Conservation (phyloP, 2,113 vertebrate genomes). For the Apeltes quadracus region DNA sequence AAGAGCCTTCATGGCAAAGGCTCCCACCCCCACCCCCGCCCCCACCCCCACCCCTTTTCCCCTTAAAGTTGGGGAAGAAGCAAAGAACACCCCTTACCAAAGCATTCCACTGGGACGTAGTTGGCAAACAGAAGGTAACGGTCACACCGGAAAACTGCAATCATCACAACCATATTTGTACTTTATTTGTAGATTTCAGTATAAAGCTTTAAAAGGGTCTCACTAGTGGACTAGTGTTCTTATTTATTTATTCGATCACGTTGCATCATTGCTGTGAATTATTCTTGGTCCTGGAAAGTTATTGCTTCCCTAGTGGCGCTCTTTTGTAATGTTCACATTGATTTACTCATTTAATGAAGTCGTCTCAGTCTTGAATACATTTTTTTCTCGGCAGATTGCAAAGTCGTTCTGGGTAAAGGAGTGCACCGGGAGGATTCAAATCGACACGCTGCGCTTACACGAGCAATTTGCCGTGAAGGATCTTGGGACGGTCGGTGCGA, state of each 20-base stretch:
- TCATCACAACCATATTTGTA: neutral
- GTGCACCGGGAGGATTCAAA: constrained; percentile 57
- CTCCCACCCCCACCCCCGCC: constrained; percentile 26
- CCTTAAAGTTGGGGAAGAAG: neutral
- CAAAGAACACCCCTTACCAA: constrained; percentile 68
- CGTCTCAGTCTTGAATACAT: constrained; percentile 24
- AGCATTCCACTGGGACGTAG: constrained; percentile 82
- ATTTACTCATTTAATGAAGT: constrained; percentile 36
- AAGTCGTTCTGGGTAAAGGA: constrained; percentile 82
- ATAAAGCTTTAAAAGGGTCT: neutral
- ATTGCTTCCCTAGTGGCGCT: neutral
- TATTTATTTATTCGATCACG: constrained; percentile 29
- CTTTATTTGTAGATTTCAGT: neutral
- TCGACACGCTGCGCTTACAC: constrained; percentile 68
- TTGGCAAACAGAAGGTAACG: constrained; percentile 78
- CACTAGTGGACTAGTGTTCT: constrained; percentile 4
- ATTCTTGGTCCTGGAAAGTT: constrained; percentile 14
- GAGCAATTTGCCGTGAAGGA: constrained; percentile 78
- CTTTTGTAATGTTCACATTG: constrained; percentile 32
- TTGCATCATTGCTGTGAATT: constrained; percentile 20
- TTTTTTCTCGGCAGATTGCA: constrained; percentile 78
- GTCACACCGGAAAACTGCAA: neutral
- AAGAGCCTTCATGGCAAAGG: rapidly evolving
- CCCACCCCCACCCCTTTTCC: constrained; percentile 46
- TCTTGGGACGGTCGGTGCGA: neutral